These are phyloP conservation scores for Danio tinwini DNA, from an alignment of 2,797 vertebrate genomes.

Conservation along the genomic window DNA sequence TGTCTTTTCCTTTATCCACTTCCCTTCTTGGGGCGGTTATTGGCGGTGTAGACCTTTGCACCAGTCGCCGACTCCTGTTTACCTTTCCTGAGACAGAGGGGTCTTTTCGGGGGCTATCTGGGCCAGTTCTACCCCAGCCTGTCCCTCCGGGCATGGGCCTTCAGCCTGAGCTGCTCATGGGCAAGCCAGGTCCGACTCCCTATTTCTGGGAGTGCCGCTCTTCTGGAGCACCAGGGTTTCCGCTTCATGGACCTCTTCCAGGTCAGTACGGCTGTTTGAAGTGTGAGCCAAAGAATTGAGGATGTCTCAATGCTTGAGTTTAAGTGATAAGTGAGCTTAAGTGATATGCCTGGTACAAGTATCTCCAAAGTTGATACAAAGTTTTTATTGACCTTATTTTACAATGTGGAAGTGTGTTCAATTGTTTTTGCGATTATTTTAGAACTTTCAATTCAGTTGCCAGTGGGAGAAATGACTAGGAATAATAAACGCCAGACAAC, in stretches of 20 bases:
- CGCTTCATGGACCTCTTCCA: slow-evolving; percentile 78
- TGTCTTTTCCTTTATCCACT: slow-evolving; percentile 71
- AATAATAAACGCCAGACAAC: too few relatives aligned
- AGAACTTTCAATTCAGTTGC: too few relatives aligned
- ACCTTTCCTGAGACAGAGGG: slow-evolving; percentile 81
- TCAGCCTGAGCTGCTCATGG: slow-evolving; percentile 82
- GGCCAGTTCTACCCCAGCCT: slow-evolving; percentile 78
- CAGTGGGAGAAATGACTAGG: too few relatives aligned
- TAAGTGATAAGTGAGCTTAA: too few relatives aligned
- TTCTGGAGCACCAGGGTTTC: slow-evolving; percentile 77
- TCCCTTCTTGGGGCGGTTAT: slow-evolving; percentile 59
- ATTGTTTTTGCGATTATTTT: too few relatives aligned
- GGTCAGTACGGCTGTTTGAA: slow-evolving; percentile 79
- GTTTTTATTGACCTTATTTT: too few relatives aligned
- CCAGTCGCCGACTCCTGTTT: slow-evolving; percentile 82
- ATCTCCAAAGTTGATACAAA: background rate
- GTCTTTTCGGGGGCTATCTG: slow-evolving; percentile 80
- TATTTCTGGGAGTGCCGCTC: slow-evolving; percentile 84
- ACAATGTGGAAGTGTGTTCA: too few relatives aligned
- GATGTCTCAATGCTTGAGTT: background rate
- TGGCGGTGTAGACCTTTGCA: slow-evolving; percentile 75
- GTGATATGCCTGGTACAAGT: slow-evolving; percentile 57
- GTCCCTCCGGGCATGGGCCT: slow-evolving; percentile 76
- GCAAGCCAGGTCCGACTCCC: slow-evolving; percentile 78
- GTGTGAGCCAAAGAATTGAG: slow-evolving; percentile 49